Conservation (phyloP, 2,797 vertebrate species). For the Gephyroberyx darwinii region DNA sequence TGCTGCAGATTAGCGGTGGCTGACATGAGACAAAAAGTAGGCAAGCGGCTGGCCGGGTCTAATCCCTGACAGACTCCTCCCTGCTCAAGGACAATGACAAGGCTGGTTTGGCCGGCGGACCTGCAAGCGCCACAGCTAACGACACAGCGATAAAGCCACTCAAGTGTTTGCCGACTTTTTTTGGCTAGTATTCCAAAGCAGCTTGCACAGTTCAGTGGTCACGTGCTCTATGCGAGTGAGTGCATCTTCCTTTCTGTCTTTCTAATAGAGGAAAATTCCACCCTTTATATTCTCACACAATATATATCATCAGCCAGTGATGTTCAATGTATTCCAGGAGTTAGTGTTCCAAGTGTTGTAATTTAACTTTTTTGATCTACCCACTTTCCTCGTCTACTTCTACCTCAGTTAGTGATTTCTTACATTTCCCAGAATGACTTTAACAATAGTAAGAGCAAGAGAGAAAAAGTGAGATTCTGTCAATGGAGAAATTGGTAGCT, state of each 20-base stretch:
- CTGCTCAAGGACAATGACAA: constrained; percentile 72
- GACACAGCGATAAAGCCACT: constrained; percentile 53
- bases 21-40: constrained; percentile 61
- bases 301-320: no score
- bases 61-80: constrained; percentile 65
- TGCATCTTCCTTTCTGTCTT: constrained; percentile 8
- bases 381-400: no score
- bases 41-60: constrained; percentile 60
- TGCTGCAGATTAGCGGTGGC: constrained; percentile 62
- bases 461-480: no score
- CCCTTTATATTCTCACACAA: no score
- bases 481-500: no score
- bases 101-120: constrained; percentile 53
- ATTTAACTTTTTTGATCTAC: no score
- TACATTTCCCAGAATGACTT: no score
- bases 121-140: constrained; percentile 37
- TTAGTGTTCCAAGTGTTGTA: no score
- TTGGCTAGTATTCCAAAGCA: constrained; percentile 43
- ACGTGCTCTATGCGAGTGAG: constrained; percentile 4
- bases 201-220: constrained; percentile 41
- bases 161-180: constrained; percentile 46
- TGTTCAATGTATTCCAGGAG: no score
- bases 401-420: no score
- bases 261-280: no score
- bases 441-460: no score